Base-by-base conservation (phyloP, 2,888 invertebrate species). In the Pemphredon lugubris region DNA sequence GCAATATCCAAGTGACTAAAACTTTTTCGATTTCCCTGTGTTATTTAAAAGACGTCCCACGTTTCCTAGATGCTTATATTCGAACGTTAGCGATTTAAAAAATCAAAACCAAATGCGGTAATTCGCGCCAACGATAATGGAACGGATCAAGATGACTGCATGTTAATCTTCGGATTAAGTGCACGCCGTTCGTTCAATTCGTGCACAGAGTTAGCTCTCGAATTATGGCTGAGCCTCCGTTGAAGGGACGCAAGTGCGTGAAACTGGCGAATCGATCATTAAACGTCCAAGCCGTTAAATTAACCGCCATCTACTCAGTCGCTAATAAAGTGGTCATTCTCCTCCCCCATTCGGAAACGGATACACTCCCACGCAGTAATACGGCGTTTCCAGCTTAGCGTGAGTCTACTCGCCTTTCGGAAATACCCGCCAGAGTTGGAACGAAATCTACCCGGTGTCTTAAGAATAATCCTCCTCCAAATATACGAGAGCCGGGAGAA, bases 191-290 rank as follows among this genome's bases (percentile, higher is more conserved):
- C 61, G 51, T 75, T 73, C 61, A 70, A 70, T 67, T 64, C 53
- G 45, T 54, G 13, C 48, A 60, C 47, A 34, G 69, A 55, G 65
- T 68, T 48, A 42, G 40, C 34, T 40, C 16, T 21, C 42, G 50
- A 55, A 60, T 75, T 71, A 55, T 45, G 30, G 30, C 14, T 18
- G 39, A 64, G 47, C 37, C 47, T 39, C 16, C 37, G 47, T 13
- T 18, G 45, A 64, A 59, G 68, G 59, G 59, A 60, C 55, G 57
- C 26, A 20, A 53, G 73, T 60, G 73, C 77, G 82, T 73, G 78
- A 82, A 81, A 81, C 82, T 63, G 78, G 64, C 67, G 75, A 85
- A 84, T 86, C 83, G 86, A 85, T 86, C 86, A 86, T 86, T 84
- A 85, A 86, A 82, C 80, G 81, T 75, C 80, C 83, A 70, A 75